These are phyloP conservation scores for Teinopalpus imperialis DNA, from an alignment of 2,888 invertebrate genomes.

Conservation along the genomic window DNA sequence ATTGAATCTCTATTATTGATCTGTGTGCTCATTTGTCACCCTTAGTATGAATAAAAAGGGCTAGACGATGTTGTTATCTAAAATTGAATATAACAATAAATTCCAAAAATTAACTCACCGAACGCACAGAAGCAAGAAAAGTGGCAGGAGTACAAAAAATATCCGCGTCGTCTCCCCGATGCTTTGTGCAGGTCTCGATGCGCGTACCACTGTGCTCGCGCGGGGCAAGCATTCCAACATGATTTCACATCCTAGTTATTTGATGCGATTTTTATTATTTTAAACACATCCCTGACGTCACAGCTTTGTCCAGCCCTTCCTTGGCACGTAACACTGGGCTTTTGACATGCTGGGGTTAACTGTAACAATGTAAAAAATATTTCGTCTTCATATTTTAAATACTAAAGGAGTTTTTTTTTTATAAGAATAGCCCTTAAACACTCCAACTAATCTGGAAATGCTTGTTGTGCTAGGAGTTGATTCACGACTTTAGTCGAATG, in stretches of 20 bases:
- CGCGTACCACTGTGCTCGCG: conserved; percentile 53
- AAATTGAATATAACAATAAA: too few relatives aligned
- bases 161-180: conserved; percentile 29
- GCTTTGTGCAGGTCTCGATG: conserved; percentile 39
- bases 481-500: too few relatives aligned
- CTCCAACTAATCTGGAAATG: too few relatives aligned
- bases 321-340: background rate
- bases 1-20: too few relatives aligned
- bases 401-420: too few relatives aligned
- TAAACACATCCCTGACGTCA: conserved; percentile 42
- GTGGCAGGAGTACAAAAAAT: conserved; percentile 38
- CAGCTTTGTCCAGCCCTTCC: conserved; percentile 26
- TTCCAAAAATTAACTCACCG: conserved; percentile 59
- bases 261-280: conserved; percentile 44
- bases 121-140: conserved; percentile 50
- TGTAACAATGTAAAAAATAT: conserved; percentile 4
- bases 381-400: too few relatives aligned
- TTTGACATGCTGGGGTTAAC: conserved; percentile 9
- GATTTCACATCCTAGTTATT: conserved; percentile 67
- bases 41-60: too few relatives aligned
- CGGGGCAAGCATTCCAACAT: conserved; percentile 70
- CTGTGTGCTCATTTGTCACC: too few relatives aligned
- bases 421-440: too few relatives aligned
- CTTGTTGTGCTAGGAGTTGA: too few relatives aligned
- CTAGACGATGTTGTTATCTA: too few relatives aligned